Percentiles rank a stretch among this genome's conserved stretches.
Conservation (phyloP, 2,888 invertebrate species). For the Pteria penguin region DNA sequence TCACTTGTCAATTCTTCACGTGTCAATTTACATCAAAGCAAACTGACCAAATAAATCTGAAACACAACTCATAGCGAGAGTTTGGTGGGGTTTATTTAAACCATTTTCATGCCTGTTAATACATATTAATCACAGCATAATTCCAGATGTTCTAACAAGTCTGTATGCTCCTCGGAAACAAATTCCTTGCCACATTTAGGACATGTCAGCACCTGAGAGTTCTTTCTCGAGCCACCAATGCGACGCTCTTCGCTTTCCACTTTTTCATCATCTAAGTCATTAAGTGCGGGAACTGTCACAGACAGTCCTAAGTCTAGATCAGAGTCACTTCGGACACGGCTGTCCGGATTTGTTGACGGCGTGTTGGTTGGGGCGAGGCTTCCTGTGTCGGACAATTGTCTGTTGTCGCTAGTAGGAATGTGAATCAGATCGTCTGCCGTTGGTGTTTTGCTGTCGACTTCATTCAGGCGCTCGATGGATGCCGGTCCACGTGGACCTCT, state of each 20-base stretch:
- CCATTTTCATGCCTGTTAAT: too few species aligned
- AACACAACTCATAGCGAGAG: too few species aligned
- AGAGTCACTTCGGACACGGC: slow-evolving; percentile 3
- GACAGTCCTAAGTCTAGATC: slow-evolving; percentile 8
- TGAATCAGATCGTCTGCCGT: slow-evolving; percentile 31
- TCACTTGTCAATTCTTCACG: too few species aligned
- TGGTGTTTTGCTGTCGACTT: slow-evolving; percentile 43
- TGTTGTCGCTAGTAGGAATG: not conserved
- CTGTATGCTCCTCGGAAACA: slow-evolving; percentile 58
- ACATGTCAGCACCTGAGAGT: slow-evolving; percentile 57
- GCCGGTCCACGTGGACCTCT: slow-evolving; percentile 31
- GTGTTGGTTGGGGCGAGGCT: not conserved
- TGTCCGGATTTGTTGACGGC: slow-evolving; percentile 6
- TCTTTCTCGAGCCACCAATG: not conserved
- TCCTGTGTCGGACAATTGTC: not conserved
- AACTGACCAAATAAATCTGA: too few species aligned
- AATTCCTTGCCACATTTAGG: slow-evolving; percentile 70
- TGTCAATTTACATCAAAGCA: too few species aligned
- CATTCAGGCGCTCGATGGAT: slow-evolving; percentile 33
- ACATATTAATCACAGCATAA: slow-evolving; percentile 66
- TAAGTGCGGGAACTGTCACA: slow-evolving; percentile 22
- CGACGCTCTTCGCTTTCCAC: not conserved
- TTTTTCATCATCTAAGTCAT: slow-evolving; percentile 26
- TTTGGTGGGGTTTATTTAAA: too few species aligned
- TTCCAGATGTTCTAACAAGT: slow-evolving; percentile 70